These are phyloP conservation scores for Endotricha flammealis DNA, from an alignment of 2,888 invertebrate genomes.

Conservation along the genomic window DNA sequence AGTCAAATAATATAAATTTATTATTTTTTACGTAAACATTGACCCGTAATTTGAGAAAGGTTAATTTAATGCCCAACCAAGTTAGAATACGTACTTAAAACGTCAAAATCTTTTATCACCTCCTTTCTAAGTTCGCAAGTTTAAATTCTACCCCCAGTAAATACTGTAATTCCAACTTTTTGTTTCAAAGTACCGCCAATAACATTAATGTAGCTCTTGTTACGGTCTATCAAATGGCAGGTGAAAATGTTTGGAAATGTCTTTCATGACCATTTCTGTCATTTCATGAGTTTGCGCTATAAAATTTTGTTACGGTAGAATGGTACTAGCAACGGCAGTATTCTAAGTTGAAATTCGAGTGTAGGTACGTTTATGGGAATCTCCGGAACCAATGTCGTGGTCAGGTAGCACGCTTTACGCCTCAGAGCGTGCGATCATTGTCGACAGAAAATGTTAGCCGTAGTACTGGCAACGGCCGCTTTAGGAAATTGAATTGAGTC, in stretches of 20 bases:
- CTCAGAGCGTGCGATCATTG: constrained; percentile 37
- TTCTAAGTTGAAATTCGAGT: constrained; percentile 3
- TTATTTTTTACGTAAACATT: too few species aligned
- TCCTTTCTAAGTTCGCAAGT: not conserved
- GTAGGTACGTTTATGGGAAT: constrained; percentile 3
- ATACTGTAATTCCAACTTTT: constrained; percentile 9
- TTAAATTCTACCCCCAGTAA: not conserved
- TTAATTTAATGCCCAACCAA: too few species aligned
- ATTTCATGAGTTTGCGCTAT: constrained; percentile 8
- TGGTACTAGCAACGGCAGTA: not conserved
- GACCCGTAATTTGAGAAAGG: too few species aligned
- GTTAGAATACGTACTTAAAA: too few species aligned
- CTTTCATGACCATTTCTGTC: constrained; percentile 10
- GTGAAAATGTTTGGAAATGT: constrained; percentile 11
- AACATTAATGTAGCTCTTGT: constrained; percentile 9
- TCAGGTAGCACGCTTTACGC: constrained; percentile 31
- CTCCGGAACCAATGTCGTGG: constrained; percentile 18
- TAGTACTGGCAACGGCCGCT: constrained; percentile 30
- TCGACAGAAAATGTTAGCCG: constrained; percentile 33
- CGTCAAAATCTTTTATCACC: not conserved
- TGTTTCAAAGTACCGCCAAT: constrained; percentile 5
- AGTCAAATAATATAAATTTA: too few species aligned
- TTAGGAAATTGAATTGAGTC: constrained; percentile 52
- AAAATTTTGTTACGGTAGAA: not conserved
- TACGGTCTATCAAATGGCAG: constrained; percentile 10